A percentile compares a stretch with the other conserved stretches of the same genome.
Conservation (phyloP, 92 coral and sea anemone genomes). For the Diadumene lineata region DNA sequence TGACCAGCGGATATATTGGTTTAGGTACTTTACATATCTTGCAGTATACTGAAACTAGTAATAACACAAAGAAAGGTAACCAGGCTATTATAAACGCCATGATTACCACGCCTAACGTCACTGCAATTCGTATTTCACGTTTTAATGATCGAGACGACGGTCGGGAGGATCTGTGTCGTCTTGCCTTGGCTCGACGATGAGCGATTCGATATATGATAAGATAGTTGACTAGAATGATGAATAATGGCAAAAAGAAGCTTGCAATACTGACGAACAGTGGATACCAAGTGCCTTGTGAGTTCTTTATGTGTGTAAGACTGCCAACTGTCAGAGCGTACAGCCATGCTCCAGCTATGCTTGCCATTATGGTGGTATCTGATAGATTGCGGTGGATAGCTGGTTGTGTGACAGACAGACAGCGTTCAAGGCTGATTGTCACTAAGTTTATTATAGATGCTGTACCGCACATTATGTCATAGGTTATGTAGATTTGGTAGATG, state of each 20-base stretch:
- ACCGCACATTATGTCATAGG: slow-evolving; percentile 82
- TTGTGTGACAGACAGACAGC: slow-evolving; percentile 86
- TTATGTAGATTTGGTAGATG: slow-evolving; percentile 68
- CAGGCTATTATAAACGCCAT: slow-evolving; percentile 84
- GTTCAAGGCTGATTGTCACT: slow-evolving; percentile 86
- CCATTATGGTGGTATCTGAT: slow-evolving; percentile 50
- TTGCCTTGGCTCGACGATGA: slow-evolving; percentile 69
- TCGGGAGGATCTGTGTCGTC: too few species aligned
- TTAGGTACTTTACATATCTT: slow-evolving; percentile 41
- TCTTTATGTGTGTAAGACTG: slow-evolving; percentile 40
- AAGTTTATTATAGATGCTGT: slow-evolving; percentile 87
- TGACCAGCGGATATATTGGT: slow-evolving; percentile 49
- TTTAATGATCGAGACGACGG: slow-evolving; percentile 69
- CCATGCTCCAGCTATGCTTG: slow-evolving; percentile 77
- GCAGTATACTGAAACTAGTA: slow-evolving; percentile 59
- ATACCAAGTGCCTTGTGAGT: slow-evolving; percentile 58
- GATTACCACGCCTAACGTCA: slow-evolving; percentile 88
- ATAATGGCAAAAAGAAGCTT: slow-evolving; percentile 77
- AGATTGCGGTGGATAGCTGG: slow-evolving; percentile 92
- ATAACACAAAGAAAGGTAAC: slow-evolving; percentile 74
- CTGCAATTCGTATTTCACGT: slow-evolving; percentile 90
- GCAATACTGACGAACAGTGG: slow-evolving; percentile 67
- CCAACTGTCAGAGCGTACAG: slow-evolving; percentile 64
- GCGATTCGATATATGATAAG: slow-evolving; percentile 78
- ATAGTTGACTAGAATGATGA: slow-evolving; percentile 77